Evolutionary conservation across 1,140 invertebrate genomes (phyloP).

Genomic region (Drosophila yakuba): DNA sequence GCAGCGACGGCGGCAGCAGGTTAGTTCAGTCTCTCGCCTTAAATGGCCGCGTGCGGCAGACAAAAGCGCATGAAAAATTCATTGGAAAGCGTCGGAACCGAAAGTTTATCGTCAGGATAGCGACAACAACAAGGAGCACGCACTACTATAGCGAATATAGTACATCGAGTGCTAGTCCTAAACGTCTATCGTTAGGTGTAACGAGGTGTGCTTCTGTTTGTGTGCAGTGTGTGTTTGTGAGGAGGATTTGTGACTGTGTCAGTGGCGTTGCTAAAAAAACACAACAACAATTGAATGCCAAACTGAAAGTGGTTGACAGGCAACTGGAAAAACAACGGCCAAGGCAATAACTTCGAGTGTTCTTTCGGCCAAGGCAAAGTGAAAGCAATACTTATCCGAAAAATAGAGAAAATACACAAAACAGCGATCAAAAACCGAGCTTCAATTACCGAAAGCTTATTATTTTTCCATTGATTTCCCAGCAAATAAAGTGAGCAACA

Average conservation of each 20-base stretch:
- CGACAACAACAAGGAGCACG: conserved; percentile 28
- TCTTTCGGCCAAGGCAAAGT: conserved; percentile 43
- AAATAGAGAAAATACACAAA: conserved; percentile 19
- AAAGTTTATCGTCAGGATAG: conserved; percentile 37
- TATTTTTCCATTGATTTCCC: conserved; percentile 61
- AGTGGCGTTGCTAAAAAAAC: conserved; percentile 59
- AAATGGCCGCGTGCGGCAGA: conserved; percentile 81
- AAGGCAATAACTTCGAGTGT: conserved; percentile 52
- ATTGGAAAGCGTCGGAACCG: conserved; percentile 45
- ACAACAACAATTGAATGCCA: conserved; percentile 58
- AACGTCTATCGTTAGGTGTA: conserved; percentile 60
- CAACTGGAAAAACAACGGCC: conserved; percentile 45
- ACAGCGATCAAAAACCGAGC: conserved; percentile 11
- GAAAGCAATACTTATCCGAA: conserved; percentile 36
- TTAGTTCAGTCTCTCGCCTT: conserved; percentile 71
- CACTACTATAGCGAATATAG: conserved; percentile 46
- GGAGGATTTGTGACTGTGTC: conserved; percentile 43
- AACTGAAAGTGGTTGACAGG: conserved; percentile 77
- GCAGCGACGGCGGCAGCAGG: conserved; percentile 25
- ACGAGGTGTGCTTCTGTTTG: conserved; percentile 54
- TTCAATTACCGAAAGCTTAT: conserved; percentile 64
- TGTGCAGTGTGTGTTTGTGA: conserved; percentile 19
- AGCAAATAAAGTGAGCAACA: conserved; percentile 50
- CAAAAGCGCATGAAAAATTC: conserved; percentile 83
- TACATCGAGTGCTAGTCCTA: conserved; percentile 39